Base-by-base conservation (phyloP, 2,113 vertebrate species). In the Amphiprion ocellaris region DNA sequence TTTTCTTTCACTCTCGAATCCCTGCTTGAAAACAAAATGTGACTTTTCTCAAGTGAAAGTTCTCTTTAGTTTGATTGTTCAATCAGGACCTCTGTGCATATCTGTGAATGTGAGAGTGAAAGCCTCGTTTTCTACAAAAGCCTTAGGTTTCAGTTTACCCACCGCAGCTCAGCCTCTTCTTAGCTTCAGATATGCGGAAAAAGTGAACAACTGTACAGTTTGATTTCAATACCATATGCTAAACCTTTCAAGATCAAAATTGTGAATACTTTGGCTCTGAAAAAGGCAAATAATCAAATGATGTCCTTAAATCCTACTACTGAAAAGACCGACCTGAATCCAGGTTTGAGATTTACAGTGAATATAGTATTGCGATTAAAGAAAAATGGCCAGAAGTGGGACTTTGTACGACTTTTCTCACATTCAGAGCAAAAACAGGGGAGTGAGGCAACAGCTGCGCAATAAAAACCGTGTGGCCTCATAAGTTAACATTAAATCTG, bases 401-500 rank as follows among this genome's bases (percentile, higher is more conserved):
- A 80, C 55, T 74, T 64, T 82, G 73, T 66, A 1, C 4, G 21
- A 77, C 80, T 86, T 90, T 91, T 87, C 88, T 91, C 89, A 89
- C 87, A 91, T 87, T 82, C 30, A 16, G 62, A 85, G 72, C 11
- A 19, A 53, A 67, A 75, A 53, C 67, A 70, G 69, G 73, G 79
- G 62, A 78, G 71, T 50, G 86, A 89, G 79, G 82, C 67, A 84
- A 89, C 83, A 91, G 87, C 87, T 90, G 88, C 30, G 85, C 85
- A 87, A 90, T 90, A 90, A 92, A 92, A 91, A 64, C 85, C 26
- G 83, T 83, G 89, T 85, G 84, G 89, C 85, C 89, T 91, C 85
- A 81, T 89, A 85, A 89, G 71, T 88, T 83, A 82, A 77, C 79
- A 47, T 88, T 82, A 82, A 89, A 87, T 78, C 68, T 62, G 30